phyloP scores from a whole-genome alignment of 2,113 vertebrate species.

The Anthoscopus minutus region DNA sequence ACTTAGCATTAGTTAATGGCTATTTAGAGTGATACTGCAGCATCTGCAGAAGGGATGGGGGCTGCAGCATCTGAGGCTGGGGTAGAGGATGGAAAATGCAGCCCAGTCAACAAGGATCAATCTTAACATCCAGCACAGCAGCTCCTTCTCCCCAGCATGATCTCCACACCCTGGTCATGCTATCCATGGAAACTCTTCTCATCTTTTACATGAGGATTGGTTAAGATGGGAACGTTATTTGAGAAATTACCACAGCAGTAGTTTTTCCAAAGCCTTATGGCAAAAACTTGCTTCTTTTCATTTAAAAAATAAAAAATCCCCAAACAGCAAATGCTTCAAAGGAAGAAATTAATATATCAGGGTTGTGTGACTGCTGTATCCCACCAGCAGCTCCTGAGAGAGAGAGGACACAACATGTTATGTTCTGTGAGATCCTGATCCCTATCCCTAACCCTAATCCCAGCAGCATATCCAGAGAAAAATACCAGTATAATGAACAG shows the following conservation, averaged over 20 bases:
- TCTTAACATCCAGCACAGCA: not conserved
- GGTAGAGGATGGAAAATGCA: not conserved
- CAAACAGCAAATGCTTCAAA: not conserved
- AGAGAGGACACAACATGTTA: not conserved
- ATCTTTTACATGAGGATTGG: not conserved
- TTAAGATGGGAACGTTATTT: not conserved
- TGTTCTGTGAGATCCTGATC: not conserved
- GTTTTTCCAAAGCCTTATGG: not conserved
- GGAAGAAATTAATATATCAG: not conserved
- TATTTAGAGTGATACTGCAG: slow-evolving; percentile 54
- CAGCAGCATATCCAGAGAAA: not conserved
- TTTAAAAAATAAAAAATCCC: not conserved
- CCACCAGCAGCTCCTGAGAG: not conserved
- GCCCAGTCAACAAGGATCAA: not conserved
- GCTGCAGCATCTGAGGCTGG: not conserved
- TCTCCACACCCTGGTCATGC: not conserved
- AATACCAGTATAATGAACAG: not conserved
- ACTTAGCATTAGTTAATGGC: slow-evolving; percentile 57
- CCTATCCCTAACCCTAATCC: not conserved
- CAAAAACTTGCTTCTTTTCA: not conserved
- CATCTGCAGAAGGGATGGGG: slow-evolving; percentile 10
- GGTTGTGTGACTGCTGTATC: not conserved
- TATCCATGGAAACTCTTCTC: not conserved
- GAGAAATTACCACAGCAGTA: not conserved
- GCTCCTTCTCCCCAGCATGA: not conserved